Evolutionary conservation across 2,797 vertebrate genomes (phyloP).

Genomic region (Miichthys miiuy): DNA sequence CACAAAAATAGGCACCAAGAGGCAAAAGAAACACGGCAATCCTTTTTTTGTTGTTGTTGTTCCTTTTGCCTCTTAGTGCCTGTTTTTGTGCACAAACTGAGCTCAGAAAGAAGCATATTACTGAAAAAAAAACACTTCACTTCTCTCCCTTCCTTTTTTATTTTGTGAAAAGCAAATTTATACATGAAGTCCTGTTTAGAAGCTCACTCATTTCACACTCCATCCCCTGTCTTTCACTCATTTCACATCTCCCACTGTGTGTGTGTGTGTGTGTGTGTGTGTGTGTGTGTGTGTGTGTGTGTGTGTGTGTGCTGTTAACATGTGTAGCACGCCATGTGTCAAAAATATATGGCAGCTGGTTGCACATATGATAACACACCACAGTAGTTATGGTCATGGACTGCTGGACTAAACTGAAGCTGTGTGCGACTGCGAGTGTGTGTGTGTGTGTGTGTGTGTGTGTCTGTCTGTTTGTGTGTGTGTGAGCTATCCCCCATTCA

Average conservation of each 20-base stretch:
- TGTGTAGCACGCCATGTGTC: conserved; percentile 16
- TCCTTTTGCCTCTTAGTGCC: not conserved
- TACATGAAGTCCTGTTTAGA: conserved; percentile 6
- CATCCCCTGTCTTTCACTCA: not conserved
- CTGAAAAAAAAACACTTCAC: not conserved
- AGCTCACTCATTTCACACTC: not conserved
- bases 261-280: not conserved
- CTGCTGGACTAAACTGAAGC: conserved; percentile 1
- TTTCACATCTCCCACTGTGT: not conserved
- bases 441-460: not conserved
- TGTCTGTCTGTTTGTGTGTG: not conserved
- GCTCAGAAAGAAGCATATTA: not conserved
- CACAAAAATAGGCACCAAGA: not conserved
- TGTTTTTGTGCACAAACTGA: not conserved
- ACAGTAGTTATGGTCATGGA: conserved; percentile 29
- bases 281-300: not conserved
- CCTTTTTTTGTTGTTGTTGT: not conserved
- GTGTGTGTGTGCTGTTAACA: not conserved
- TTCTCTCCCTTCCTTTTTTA: not conserved
- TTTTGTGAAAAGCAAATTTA: not conserved
- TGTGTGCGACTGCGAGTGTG: conserved; percentile 6
- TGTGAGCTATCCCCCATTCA: conserved; percentile 15
- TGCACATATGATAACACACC: conserved; percentile 29
- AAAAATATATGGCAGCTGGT: conserved; percentile 39
- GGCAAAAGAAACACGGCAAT: no score